phyloP scores from a whole-genome alignment of 2,797 vertebrate species.

The Gymnocypris eckloni region DNA sequence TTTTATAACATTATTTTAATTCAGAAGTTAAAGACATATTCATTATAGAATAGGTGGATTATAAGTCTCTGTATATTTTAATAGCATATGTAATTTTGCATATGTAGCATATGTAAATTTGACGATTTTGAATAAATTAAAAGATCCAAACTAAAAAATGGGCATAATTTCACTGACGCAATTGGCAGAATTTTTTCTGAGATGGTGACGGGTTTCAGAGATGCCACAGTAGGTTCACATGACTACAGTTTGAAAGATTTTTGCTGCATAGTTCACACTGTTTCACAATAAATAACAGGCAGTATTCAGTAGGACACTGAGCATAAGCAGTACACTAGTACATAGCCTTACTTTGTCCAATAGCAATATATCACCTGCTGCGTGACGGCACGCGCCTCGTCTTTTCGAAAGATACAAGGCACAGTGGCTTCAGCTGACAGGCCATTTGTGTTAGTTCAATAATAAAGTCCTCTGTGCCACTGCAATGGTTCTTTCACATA shows the following conservation, averaged over 20 bases:
- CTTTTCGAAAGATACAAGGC: slow-evolving; percentile 20
- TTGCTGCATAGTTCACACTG: neutral
- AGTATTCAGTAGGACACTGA: neutral
- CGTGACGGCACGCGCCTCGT: neutral
- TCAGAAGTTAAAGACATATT: neutral
- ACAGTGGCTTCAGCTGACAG: slow-evolving; percentile 18
- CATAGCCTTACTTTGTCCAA: slow-evolving; percentile 8
- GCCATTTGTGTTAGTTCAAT: slow-evolving; percentile 38
- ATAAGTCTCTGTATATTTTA: neutral
- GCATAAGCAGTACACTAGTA: neutral
- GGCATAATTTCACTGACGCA: neutral
- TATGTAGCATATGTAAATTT: no score
- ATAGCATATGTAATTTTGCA: neutral
- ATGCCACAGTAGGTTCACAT: neutral
- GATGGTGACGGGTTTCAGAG: neutral
- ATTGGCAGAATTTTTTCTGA: neutral
- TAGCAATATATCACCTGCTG: neutral
- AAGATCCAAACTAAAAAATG: neutral
- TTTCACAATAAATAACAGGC: neutral
- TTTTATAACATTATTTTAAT: neutral
- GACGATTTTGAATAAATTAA: neutral
- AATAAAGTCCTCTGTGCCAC: slow-evolving; percentile 45
- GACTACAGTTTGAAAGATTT: neutral
- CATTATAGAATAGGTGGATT: neutral
- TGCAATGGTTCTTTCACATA: slow-evolving; percentile 32